Conservation (phyloP, 2,113 vertebrate genomes). For the Phaetusa simplex region DNA sequence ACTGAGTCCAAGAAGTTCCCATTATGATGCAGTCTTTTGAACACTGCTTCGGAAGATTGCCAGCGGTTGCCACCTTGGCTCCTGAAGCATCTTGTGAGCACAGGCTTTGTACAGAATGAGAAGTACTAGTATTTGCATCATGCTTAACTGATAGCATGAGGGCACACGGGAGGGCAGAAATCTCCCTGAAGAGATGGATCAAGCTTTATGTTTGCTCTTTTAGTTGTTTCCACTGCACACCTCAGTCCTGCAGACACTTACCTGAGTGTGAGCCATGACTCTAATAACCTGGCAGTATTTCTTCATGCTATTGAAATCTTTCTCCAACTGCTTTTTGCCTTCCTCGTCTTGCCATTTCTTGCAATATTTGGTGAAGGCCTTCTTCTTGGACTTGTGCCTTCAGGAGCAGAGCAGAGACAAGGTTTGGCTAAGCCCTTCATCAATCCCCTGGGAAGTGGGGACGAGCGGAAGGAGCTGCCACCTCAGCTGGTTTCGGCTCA, state of each 20-base stretch:
- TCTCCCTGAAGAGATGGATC: not conserved
- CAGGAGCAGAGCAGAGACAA: constrained; percentile 73
- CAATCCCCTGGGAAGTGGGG: constrained; percentile 19
- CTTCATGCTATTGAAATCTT: constrained; percentile 96
- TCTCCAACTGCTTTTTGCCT: constrained; percentile 97
- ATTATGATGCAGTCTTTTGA: not conserved
- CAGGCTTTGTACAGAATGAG: not conserved
- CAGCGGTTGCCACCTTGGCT: not conserved
- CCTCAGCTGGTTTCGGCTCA: constrained; percentile 79
- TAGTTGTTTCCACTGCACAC: not conserved
- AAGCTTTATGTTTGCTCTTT: not conserved
- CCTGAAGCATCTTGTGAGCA: not conserved
- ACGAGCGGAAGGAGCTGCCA: constrained; percentile 73
- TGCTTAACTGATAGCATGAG: not conserved
- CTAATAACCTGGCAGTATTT: constrained; percentile 97
- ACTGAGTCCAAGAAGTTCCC: not conserved
- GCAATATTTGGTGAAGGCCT: constrained; percentile 99
- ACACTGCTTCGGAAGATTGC: not conserved
- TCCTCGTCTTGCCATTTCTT: constrained; percentile 99
- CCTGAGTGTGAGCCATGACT: constrained; percentile 94
- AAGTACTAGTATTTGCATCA: not conserved
- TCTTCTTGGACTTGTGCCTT: constrained; percentile 99
- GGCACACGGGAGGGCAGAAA: not conserved
- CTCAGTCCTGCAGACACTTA: constrained; percentile 43
- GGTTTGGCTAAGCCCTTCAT: constrained; percentile 76